Conservation (phyloP, 1,140 invertebrate species). For the Aphelenchoides fujianensis region DNA sequence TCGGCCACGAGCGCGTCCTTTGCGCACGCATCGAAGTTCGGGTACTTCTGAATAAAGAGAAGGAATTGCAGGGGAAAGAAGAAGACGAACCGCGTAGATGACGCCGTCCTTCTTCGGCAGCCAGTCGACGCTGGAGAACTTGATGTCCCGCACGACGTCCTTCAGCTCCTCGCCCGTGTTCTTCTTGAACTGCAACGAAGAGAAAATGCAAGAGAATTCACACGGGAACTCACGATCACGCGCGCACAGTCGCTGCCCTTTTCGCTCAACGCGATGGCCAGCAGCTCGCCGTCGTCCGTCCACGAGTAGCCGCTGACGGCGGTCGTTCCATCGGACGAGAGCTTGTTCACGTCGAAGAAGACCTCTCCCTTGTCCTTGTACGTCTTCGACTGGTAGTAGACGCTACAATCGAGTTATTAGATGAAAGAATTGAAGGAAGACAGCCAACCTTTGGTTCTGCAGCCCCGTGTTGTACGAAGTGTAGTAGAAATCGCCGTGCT, state of each 20-base stretch:
- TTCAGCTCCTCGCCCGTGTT: constrained; percentile 74
- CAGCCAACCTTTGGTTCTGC: constrained; percentile 82
- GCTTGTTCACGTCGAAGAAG: constrained; percentile 90
- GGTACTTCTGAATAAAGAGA: constrained; percentile 68
- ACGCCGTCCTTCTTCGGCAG: constrained; percentile 89
- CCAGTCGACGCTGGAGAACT: constrained; percentile 86
- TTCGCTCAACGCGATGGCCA: constrained; percentile 84
- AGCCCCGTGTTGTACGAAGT: constrained; percentile 90
- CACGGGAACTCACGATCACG: constrained; percentile 67
- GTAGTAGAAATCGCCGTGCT: constrained; percentile 81
- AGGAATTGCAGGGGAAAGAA: not conserved
- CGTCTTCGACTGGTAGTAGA: constrained; percentile 83
- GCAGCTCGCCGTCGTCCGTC: constrained; percentile 67
- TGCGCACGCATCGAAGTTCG: constrained; percentile 74
- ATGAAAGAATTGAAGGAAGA: constrained; percentile 1
- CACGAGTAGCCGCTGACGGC: constrained; percentile 67
- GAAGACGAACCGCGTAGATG: constrained; percentile 77
- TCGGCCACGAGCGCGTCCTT: constrained; percentile 85
- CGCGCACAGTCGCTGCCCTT: constrained; percentile 87
- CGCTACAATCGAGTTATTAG: constrained; percentile 68
- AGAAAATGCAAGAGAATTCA: constrained; percentile 54
- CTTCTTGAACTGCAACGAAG: constrained; percentile 65
- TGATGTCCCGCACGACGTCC: constrained; percentile 83
- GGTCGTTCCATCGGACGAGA: constrained; percentile 88
- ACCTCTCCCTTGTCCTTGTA: constrained; percentile 76